These are phyloP conservation scores for Leptoclinus maculatus DNA, from an alignment of 2,797 vertebrate species.

Conservation along the genomic window DNA sequence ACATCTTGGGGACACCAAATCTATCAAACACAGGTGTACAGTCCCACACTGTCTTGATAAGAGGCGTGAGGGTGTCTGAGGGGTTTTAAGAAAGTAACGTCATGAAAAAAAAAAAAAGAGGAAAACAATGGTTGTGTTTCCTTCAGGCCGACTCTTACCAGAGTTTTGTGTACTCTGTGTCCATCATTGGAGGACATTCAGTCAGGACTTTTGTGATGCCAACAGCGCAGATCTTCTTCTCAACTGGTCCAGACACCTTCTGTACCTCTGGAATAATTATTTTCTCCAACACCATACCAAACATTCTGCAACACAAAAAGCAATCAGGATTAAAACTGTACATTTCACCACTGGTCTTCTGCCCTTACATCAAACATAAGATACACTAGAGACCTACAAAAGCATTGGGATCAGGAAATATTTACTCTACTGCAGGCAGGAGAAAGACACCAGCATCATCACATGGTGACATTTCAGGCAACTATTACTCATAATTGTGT, in stretches of 20 bases:
- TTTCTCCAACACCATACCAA: constrained; percentile 99
- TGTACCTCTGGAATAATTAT: constrained; percentile 98
- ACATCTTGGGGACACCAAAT: background rate
- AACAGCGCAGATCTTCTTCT: constrained; percentile 98
- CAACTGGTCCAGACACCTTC: constrained; percentile 95
- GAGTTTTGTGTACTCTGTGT: constrained; percentile 97
- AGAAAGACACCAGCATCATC: background rate
- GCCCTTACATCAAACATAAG: background rate
- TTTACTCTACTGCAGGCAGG: background rate
- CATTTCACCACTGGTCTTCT: background rate
- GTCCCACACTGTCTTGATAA: background rate
- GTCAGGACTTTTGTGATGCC: constrained; percentile 97
- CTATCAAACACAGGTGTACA: background rate
- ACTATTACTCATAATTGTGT: background rate
- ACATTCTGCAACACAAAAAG: constrained; percentile 88
- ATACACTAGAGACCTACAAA: background rate
- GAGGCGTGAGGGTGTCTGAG: background rate
- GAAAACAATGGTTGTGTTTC: background rate
- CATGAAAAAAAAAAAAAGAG: background rate
- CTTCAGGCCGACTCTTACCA: constrained; percentile 84
- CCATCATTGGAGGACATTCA: constrained; percentile 98
- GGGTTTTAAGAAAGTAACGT: background rate
- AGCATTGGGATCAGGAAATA: background rate
- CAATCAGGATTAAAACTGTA: background rate
- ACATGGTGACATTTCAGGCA: background rate